Evolutionary conservation across 2,888 invertebrate species (phyloP), one percentile per base, ranked within the genome.

Genomic region (Protonemura montana): DNA sequence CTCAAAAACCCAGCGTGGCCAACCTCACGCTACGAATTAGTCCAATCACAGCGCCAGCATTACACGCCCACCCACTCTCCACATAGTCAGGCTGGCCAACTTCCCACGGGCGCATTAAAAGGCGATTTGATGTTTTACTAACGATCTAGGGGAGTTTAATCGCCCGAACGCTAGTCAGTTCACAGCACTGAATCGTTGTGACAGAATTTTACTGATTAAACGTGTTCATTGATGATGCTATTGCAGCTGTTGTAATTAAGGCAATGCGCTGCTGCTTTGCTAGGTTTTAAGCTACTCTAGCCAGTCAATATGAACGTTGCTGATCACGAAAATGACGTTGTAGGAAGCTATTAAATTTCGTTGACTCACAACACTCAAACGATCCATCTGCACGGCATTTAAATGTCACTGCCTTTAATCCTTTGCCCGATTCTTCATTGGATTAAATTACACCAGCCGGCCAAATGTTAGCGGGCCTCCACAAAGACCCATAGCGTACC

Each of bases 101-200:
- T 59, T 59, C 59, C 59, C 59, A 59, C 59, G 59, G 59, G 59
- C 59, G 59, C 59, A 59, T 59, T 59, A 59, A 59, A 59, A 59
- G 59, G 16, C 59, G 59, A 59, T 59, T 59, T 59, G 59, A 59
- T 59, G 59, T 59, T 59, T 59, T 13, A 59, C 6, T 59, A 59
- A 59, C 59, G 59, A 59, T 59, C 59, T 59, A 21, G 59, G 59
- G 59, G 59, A 59, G 13, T 59, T 59, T 59, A 59, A 59, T 59
- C 13, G 59, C 21, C 59, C 59, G 59, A 16, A 21, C 1, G 59
- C 59, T 10, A 59, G 59, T 59, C 59, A 59, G 59, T 59, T 59
- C 21, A 59, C 59, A 59, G 59, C 59, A 59, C 59, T 59, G 59
- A 13, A 2, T 10, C 21, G 13, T 1, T 59, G 16, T 59, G 59